Conservation (phyloP, 2,888 invertebrate genomes). For the Oasisia sp. region DNA sequence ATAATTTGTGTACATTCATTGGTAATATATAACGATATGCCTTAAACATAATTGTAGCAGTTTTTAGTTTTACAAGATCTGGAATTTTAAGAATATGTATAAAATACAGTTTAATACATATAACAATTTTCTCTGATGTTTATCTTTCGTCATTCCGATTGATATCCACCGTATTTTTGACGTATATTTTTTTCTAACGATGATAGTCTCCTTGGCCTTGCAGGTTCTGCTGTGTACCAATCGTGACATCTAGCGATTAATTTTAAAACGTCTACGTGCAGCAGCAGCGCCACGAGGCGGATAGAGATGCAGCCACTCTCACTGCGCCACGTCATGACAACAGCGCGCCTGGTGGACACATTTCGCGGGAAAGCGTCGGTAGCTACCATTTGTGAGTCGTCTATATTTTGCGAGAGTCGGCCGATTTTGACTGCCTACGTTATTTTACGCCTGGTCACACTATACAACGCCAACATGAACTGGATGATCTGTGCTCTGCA, state of each 20-base stretch:
- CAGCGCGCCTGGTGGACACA: not conserved
- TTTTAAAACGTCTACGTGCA: not conserved
- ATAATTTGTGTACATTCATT: too few species aligned
- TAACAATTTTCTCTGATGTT: too few species aligned
- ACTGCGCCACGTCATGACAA: not conserved
- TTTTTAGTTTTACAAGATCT: too few species aligned
- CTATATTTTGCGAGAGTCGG: not conserved
- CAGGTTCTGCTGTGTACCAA: not conserved
- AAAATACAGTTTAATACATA: too few species aligned
- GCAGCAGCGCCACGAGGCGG: not conserved
- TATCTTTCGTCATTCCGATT: too few species aligned
- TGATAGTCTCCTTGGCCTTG: too few species aligned
- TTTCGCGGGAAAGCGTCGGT: conserved; percentile 6
- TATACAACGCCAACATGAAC: not conserved
- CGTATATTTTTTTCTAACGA: too few species aligned
- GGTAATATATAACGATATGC: too few species aligned
- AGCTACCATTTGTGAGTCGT: not conserved
- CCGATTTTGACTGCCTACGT: not conserved
- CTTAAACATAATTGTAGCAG: too few species aligned
- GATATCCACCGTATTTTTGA: too few species aligned
- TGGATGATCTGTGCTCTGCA: not conserved
- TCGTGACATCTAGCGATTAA: not conserved
- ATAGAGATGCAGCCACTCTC: not conserved
- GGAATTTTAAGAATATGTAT: too few species aligned
- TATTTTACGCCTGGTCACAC: not conserved